phyloP scores from a whole-genome alignment of 2,888 invertebrate genomes.

The Herminia tarsipennalis region DNA sequence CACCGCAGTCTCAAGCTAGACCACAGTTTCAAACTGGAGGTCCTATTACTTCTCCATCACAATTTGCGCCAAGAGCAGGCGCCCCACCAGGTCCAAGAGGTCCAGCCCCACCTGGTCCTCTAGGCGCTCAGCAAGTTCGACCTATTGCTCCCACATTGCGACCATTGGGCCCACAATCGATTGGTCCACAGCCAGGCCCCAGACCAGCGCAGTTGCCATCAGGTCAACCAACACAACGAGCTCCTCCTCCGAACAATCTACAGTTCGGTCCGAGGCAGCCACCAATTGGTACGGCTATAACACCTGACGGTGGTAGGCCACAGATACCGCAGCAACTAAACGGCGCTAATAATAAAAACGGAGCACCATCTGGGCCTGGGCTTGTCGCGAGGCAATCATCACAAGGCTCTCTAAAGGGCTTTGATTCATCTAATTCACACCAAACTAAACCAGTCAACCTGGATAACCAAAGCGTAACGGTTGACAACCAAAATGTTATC shows the following conservation, averaged over 20 bases:
- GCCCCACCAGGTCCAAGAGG: constrained; percentile 62
- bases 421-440: constrained; percentile 62
- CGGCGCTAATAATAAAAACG: constrained; percentile 63
- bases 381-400: constrained; percentile 75
- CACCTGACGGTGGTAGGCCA: constrained; percentile 68
- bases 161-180: constrained; percentile 71
- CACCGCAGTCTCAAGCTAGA: constrained; percentile 60
- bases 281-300: constrained; percentile 58
- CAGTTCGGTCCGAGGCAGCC: constrained; percentile 82
- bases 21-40: constrained; percentile 81
- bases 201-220: constrained; percentile 64
- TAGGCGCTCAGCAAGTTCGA: constrained; percentile 63
- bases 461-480: constrained; percentile 70
- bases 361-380: constrained; percentile 45
- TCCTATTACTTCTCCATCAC: constrained; percentile 66
- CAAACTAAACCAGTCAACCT: constrained; percentile 77
- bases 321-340: constrained; percentile 58
- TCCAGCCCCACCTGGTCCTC: constrained; percentile 57
- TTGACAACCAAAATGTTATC: constrained; percentile 64
- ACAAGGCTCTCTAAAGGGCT: constrained; percentile 69
- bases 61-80: constrained; percentile 67
- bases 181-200: constrained; percentile 65
- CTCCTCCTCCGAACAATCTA: constrained; percentile 77
- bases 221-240: constrained; percentile 67
- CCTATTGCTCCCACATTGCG: constrained; percentile 62